Base-by-base conservation (phyloP, 2,888 invertebrate species). In the Acronicta aceris region DNA sequence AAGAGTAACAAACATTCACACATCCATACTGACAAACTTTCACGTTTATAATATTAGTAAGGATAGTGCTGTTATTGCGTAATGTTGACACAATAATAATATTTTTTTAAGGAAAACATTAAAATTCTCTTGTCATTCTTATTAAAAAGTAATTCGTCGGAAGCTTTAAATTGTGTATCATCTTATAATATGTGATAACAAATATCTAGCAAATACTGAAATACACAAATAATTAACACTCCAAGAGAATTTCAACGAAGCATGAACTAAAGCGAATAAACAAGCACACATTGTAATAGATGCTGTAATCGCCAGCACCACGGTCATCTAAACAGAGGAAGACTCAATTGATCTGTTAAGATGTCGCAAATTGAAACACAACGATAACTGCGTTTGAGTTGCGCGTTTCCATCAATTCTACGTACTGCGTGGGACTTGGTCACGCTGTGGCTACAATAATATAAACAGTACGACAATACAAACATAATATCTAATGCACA, bases 261-360 rank as follows among this genome's bases (percentile, higher is more conserved):
- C 45, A 15, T 8, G 36, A 17, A 57, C 41, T 33, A 13, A 53
- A 45, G 42, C 42, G 38, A 63, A 69, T 46, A 40, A 25, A 51
- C 42, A 41, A 42, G 10, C 45, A 42, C 21, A 13, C 16, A 40
- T 36, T 45, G 59, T 59, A 70, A 54, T 59, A 60, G 52, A 57
- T 21, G 10, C 65, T 25, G 52, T 62, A 60, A 54, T 53, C 50
- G 53, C 33, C 53, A 60, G 61, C 66, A 74, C 65, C 62, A 57
- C 66, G 59, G 55, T 62, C 68, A 17, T 57, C 65, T 72, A 56
- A 81, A 76, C 72, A 77, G 74, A 77, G 83, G 83, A 83, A 83
- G 82, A 74, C 60, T 65, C 83, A 83, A 83, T 83, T 83, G 83
- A 75, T 77, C 81, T 77, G 81, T 78, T 77, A 82, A 82, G 81